Percentiles rank a stretch among this genome's conserved stretches.
Evolutionary conservation across 2,888 invertebrate genomes (phyloP).

Genomic region (Odontocolon sp.): DNA sequence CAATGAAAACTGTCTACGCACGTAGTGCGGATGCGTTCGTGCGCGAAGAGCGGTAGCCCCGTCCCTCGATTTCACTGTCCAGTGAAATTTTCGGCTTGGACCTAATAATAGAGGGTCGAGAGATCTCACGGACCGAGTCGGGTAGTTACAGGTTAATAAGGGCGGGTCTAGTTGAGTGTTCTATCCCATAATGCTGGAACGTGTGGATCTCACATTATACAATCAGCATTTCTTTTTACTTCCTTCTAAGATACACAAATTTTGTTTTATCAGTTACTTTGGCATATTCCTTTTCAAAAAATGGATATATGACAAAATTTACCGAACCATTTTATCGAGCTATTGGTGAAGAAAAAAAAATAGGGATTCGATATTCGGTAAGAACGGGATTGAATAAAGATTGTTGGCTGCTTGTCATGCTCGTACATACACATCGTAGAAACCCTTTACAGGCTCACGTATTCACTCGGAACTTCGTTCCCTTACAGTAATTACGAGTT

Average conservation of each 20-base stretch:
- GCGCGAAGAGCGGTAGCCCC: not conserved
- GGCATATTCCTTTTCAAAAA: no score
- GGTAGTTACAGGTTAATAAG: not conserved
- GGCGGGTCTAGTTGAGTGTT: not conserved
- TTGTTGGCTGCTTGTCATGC: not conserved
- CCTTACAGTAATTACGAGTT: slow-evolving; percentile 72
- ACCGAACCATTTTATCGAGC: not conserved
- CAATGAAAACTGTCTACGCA: not conserved
- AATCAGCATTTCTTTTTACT: no score
- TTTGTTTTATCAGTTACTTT: no score
- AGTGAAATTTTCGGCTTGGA: not conserved
- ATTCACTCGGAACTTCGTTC: slow-evolving; percentile 67
- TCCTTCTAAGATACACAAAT: no score
- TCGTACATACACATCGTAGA: not conserved
- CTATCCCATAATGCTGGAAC: no score
- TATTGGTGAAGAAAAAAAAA: not conserved
- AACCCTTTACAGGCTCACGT: slow-evolving; percentile 65
- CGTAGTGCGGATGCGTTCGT: not conserved
- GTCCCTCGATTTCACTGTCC: not conserved
- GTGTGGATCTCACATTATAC: not conserved
- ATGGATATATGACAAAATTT: no score
- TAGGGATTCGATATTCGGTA: no score
- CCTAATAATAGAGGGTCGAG: not conserved
- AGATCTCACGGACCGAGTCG: not conserved
- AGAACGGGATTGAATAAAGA: not conserved